A percentile compares a stretch with the other conserved stretches of the same genome.
Evolutionary conservation across 2,888 invertebrate genomes (phyloP).

Genomic region (Onchidella celtica): DNA sequence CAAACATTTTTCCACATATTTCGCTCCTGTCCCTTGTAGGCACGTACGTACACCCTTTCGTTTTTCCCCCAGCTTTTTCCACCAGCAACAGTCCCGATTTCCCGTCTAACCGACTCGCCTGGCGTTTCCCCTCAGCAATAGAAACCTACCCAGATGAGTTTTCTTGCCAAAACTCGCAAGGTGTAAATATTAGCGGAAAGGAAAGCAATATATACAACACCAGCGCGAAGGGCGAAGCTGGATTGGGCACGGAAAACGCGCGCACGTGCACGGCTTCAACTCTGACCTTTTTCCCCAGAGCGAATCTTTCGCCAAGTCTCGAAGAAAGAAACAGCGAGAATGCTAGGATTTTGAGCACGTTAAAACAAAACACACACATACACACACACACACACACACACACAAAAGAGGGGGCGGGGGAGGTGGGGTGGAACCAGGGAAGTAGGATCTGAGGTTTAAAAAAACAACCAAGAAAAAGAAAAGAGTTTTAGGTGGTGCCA

Average conservation of each 20-base stretch:
- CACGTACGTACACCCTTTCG: background rate
- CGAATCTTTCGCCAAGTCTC: background rate
- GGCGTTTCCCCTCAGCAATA: background rate
- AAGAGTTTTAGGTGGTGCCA: background rate
- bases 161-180: background rate
- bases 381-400: background rate
- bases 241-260: background rate
- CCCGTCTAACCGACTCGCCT: background rate
- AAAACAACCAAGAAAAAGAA: background rate
- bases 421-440: background rate
- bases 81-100: background rate
- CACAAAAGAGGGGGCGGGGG: background rate
- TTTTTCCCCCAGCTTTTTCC: background rate
- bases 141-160: background rate
- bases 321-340: constrained; percentile 16
- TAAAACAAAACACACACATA: background rate
- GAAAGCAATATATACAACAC: constrained; percentile 18
- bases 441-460: background rate
- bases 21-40: background rate
- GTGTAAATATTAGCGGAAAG: constrained; percentile 13
- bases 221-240: background rate
- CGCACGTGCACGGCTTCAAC: constrained; percentile 27
- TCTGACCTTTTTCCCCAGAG: constrained; percentile 33
- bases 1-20: too few relatives aligned
- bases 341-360: background rate